These are phyloP conservation scores for Mycteria americana DNA, from an alignment of 2,797 vertebrate species.

Conservation along the genomic window DNA sequence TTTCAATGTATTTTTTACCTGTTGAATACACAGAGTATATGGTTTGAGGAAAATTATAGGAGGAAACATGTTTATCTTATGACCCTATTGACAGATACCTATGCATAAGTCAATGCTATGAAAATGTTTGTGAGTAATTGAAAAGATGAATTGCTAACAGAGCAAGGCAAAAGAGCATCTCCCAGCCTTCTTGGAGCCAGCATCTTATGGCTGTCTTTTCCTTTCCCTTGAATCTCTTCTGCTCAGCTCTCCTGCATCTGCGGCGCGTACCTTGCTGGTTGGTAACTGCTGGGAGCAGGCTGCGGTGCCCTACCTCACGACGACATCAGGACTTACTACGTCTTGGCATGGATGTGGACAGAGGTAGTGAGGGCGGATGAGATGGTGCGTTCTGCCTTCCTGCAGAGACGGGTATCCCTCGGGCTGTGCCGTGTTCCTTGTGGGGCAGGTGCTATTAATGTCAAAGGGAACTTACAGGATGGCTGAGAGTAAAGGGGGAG, in stretches of 20 bases:
- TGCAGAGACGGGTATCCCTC: background rate
- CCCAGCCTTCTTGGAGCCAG: background rate
- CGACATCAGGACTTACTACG: too few relatives aligned
- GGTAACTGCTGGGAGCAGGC: background rate
- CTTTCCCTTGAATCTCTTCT: background rate
- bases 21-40: fast-evolving
- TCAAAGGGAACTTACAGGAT: background rate
- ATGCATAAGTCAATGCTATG: background rate
- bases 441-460: background rate
- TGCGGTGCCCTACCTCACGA: background rate
- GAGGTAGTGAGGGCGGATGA: background rate
- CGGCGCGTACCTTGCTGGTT: background rate
- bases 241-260: background rate
- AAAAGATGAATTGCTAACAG: background rate
- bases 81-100: too few relatives aligned
- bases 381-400: background rate
- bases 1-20: background rate
- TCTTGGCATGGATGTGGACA: background rate
- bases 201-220: background rate
- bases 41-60: background rate
- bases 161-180: background rate
- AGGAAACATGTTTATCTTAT: fast-evolving
- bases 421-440: background rate
- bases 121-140: background rate
- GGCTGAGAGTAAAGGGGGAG: background rate